These are phyloP conservation scores for Microcebus griseorufus DNA, from an alignment of 2,113 vertebrate species.

Conservation along the genomic window DNA sequence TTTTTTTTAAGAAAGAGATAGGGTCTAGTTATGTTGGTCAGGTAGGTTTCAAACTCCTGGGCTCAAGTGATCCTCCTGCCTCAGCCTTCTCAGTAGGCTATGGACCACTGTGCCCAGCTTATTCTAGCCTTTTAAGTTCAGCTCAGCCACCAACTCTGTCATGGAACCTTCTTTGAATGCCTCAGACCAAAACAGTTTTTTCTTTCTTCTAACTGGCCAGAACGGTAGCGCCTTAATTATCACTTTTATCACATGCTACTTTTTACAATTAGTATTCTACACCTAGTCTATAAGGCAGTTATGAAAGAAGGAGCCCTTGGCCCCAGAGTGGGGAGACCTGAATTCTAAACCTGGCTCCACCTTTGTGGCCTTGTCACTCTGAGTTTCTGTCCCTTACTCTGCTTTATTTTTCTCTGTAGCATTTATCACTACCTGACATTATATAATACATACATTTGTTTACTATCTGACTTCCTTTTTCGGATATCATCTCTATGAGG, in stretches of 20 bases:
- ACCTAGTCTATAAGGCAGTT: neutral
- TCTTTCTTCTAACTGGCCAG: neutral
- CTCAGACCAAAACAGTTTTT: neutral
- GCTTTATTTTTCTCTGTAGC: conserved; percentile 28
- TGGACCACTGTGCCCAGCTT: neutral
- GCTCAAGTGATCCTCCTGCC: no score
- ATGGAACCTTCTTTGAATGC: neutral
- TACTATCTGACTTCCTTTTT: neutral
- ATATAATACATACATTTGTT: neutral
- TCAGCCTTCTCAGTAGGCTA: no score
- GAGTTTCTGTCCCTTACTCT: neutral
- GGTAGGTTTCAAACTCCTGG: no score
- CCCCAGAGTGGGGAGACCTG: neutral
- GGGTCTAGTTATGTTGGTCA: no score
- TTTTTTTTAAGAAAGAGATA: no score
- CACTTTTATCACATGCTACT: neutral
- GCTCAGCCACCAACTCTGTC: neutral
- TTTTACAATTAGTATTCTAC: conserved; percentile 18
- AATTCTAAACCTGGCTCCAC: neutral
- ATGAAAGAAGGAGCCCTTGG: neutral
- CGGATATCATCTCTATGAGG: neutral
- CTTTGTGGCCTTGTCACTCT: neutral
- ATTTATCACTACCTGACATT: conserved; percentile 1
- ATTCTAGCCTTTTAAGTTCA: neutral
- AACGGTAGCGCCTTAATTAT: neutral